These are phyloP conservation scores for Danaus plexippus DNA, from an alignment of 1,140 invertebrate species.

Conservation along the genomic window DNA sequence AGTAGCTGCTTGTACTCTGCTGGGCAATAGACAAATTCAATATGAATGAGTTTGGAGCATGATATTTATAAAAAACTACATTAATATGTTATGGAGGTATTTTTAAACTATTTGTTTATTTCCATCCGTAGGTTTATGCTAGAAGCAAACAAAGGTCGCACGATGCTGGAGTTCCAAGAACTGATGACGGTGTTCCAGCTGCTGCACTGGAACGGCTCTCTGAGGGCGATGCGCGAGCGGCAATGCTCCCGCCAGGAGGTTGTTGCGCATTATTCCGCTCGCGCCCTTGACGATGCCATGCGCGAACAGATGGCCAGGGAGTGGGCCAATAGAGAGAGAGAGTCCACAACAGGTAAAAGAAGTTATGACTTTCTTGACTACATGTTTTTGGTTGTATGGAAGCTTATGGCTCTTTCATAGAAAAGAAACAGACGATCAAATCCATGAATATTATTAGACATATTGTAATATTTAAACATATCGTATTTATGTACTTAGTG, in stretches of 20 bases:
- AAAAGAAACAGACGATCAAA: too few relatives aligned
- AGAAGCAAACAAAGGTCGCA: constrained; percentile 92
- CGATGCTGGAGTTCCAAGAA: constrained; percentile 97
- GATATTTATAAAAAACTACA: neutral
- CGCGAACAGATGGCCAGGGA: constrained; percentile 95
- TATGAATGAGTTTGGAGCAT: too few relatives aligned
- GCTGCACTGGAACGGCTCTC: constrained; percentile 95
- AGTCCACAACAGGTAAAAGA: constrained; percentile 68
- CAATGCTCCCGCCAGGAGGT: constrained; percentile 96
- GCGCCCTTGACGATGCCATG: constrained; percentile 94
- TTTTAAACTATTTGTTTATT: neutral
- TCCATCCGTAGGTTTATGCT: constrained; percentile 83
- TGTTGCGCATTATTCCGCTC: constrained; percentile 93
- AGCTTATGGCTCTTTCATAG: too few relatives aligned
- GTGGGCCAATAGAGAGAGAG: constrained; percentile 93
- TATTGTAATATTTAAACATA: too few relatives aligned
- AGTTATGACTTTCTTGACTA: too few relatives aligned
- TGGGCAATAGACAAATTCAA: too few relatives aligned
- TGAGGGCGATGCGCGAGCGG: constrained; percentile 92
- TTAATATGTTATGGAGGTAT: too few relatives aligned
- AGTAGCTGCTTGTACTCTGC: too few relatives aligned
- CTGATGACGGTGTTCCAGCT: constrained; percentile 97
- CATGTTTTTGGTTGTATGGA: too few relatives aligned
- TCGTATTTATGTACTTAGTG: too few relatives aligned
- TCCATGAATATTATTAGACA: too few relatives aligned